Conservation (phyloP, 1,140 invertebrate species). For the Leucophenga varia region DNA sequence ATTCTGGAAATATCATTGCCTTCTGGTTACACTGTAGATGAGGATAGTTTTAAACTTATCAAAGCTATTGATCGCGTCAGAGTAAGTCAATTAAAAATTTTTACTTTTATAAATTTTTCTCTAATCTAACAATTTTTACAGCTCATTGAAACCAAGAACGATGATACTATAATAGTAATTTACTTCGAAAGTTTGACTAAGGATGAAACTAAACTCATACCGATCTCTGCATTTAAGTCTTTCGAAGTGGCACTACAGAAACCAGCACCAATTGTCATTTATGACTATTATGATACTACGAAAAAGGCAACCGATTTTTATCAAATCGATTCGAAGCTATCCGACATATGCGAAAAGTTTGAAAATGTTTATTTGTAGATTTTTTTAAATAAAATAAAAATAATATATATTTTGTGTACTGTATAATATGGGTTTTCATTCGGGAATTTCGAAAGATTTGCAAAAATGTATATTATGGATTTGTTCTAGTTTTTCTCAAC, state of each 20-base stretch:
- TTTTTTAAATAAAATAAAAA: too few species aligned
- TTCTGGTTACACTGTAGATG: slow-evolving; percentile 69
- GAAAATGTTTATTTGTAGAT: too few species aligned
- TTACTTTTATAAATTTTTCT: too few species aligned
- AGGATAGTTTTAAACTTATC: slow-evolving; percentile 35
- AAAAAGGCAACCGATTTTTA: slow-evolving; percentile 58
- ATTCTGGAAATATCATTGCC: slow-evolving; percentile 84
- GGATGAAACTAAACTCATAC: slow-evolving; percentile 71
- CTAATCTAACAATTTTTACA: slow-evolving; percentile 11
- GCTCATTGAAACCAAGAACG: slow-evolving; percentile 75
- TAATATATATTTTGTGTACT: too few species aligned
- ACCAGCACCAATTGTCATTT: slow-evolving; percentile 79
- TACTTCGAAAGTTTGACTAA: slow-evolving; percentile 81
- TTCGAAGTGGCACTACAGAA: slow-evolving; percentile 83
- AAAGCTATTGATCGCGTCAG: slow-evolving; percentile 34
- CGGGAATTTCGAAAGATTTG: too few species aligned
- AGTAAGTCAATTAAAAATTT: slow-evolving; percentile 29
- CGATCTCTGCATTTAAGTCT: slow-evolving; percentile 79
- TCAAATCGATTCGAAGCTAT: slow-evolving; percentile 38
- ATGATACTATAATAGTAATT: slow-evolving; percentile 73
- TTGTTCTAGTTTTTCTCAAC: too few species aligned
- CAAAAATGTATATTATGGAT: too few species aligned
- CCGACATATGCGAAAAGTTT: slow-evolving; percentile 45
- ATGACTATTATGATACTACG: slow-evolving; percentile 91
- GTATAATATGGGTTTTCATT: too few species aligned